phyloP scores from a whole-genome alignment of 2,797 vertebrate genomes.

The Gadopsis marmoratus region DNA sequence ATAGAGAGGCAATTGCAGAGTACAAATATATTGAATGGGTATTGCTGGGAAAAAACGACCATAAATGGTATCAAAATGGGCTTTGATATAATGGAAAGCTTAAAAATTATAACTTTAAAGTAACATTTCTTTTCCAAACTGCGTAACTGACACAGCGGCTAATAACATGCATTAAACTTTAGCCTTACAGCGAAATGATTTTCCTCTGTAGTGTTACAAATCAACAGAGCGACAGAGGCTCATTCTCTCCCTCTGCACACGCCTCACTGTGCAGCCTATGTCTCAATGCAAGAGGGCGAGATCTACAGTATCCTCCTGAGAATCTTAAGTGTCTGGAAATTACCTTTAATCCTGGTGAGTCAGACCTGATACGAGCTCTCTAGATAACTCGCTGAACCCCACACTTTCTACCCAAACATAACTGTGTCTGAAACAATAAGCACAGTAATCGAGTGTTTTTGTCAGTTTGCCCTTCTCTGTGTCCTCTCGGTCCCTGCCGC shows the following conservation, averaged over 20 bases:
- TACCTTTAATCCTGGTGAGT: constrained; percentile 33
- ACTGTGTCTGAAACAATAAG: constrained; percentile 23
- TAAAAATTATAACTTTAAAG: neutral
- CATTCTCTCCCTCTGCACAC: constrained; percentile 10
- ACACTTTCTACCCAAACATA: neutral
- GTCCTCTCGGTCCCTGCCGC: constrained; percentile 24
- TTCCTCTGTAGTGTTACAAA: neutral
- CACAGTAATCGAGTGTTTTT: constrained; percentile 14
- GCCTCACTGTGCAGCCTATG: constrained; percentile 4
- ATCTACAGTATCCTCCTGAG: neutral
- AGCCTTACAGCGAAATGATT: neutral
- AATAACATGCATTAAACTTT: constrained; percentile 7
- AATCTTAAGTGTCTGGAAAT: constrained; percentile 30
- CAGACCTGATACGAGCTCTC: constrained; percentile 14
- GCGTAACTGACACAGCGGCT: neutral
- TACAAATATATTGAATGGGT: neutral
- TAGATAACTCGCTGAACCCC: constrained; percentile 1
- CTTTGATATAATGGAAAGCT: neutral
- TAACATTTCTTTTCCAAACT: neutral
- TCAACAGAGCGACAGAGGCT: neutral
- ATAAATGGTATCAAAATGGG: neutral
- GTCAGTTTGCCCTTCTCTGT: constrained; percentile 23
- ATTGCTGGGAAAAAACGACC: neutral
- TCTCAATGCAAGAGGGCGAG: constrained; percentile 8
- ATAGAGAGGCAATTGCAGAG: neutral